Percentiles rank a stretch among this genome's conserved stretches.
phyloP scores from a whole-genome alignment of 2,113 vertebrate species.

The Oreochromis tanganicae region DNA sequence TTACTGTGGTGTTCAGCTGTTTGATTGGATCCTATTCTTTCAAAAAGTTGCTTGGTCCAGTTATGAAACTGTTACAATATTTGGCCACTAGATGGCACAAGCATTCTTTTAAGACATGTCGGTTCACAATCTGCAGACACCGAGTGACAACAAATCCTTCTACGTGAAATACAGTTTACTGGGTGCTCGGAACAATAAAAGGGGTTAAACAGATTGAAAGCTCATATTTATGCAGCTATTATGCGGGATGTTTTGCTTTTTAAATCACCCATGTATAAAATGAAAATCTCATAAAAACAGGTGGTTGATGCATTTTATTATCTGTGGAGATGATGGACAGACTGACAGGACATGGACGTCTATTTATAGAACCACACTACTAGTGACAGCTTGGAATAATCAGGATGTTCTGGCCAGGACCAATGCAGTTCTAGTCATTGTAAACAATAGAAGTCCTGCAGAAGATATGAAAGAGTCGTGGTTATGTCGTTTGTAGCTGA shows the following conservation, averaged over 20 bases:
- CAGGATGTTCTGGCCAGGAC: neutral
- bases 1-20: neutral
- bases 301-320: neutral
- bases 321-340: neutral
- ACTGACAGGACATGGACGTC: neutral
- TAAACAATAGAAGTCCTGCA: neutral
- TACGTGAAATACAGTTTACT: neutral
- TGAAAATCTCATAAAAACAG: neutral
- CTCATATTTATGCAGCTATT: neutral
- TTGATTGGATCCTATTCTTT: neutral
- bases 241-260: neutral
- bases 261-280: neutral
- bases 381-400: neutral
- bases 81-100: constrained; percentile 61
- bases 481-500: neutral
- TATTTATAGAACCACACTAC: neutral
- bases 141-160: neutral
- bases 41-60: neutral
- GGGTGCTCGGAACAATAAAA: neutral
- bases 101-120: neutral
- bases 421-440: neutral
- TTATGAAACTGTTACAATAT: neutral
- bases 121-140: neutral
- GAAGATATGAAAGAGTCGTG: neutral
- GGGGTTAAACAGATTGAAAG: neutral